These are phyloP conservation scores for Alligator mississippiensis DNA, from an alignment of 2,113 vertebrate species.

Conservation along the genomic window DNA sequence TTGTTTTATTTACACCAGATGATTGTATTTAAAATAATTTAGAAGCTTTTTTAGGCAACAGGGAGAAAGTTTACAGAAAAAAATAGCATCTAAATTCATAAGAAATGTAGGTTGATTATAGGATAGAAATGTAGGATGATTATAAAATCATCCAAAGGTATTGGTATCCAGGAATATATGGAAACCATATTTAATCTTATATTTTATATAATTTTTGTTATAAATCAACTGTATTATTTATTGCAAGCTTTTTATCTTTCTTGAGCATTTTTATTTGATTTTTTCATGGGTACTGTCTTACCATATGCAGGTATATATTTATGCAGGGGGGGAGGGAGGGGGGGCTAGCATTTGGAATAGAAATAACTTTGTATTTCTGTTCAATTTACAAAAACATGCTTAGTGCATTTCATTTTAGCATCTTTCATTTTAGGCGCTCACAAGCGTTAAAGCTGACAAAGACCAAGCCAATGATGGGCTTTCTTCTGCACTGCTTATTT, in stretches of 20 bases:
- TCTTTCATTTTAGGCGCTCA: slow-evolving; percentile 81
- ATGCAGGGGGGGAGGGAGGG: no score
- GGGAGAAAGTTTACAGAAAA: neutral
- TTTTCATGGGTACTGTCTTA: neutral
- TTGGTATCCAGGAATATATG: neutral
- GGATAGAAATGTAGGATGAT: no score
- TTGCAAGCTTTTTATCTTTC: neutral
- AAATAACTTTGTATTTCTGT: neutral
- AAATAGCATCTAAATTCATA: neutral
- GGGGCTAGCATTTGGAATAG: neutral
- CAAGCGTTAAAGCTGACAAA: slow-evolving; percentile 86
- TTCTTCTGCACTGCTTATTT: slow-evolving; percentile 91
- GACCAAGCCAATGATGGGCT: slow-evolving; percentile 90
- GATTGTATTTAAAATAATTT: neutral
- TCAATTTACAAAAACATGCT: neutral
- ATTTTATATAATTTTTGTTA: neutral
- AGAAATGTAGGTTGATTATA: neutral
- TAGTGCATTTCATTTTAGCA: neutral
- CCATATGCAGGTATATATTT: neutral
- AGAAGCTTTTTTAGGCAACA: neutral
- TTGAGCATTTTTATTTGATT: neutral
- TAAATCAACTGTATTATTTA: neutral
- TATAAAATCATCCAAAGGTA: neutral
- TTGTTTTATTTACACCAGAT: neutral
- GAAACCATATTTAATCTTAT: neutral